phyloP scores from a whole-genome alignment of 2,113 vertebrate genomes.

The Entelurus aequoreus region DNA sequence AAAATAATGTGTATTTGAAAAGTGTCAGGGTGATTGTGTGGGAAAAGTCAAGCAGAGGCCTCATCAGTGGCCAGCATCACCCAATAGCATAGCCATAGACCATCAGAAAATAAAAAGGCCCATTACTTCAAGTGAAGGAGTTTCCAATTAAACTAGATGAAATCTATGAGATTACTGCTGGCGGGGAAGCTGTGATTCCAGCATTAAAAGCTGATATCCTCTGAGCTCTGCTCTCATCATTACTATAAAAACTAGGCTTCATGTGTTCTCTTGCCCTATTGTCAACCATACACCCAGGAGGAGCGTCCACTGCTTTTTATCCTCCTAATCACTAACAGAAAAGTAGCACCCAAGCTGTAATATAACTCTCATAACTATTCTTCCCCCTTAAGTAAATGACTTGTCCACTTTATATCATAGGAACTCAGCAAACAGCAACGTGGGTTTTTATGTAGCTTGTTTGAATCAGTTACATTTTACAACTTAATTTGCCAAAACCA shows the following conservation, averaged over 20 bases:
- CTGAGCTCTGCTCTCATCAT: conserved; percentile 47
- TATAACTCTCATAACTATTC: conserved; percentile 9
- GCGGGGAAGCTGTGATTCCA: conserved; percentile 23
- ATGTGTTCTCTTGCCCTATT: conserved; percentile 17
- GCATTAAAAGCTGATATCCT: conserved; percentile 49
- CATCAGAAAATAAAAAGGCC: conserved; percentile 33
- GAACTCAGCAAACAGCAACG: conserved; percentile 29
- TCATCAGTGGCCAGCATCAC: conserved; percentile 16
- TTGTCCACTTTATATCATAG: conserved; percentile 5
- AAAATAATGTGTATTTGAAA: not conserved
- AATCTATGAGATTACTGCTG: conserved; percentile 31
- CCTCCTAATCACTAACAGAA: conserved; percentile 21
- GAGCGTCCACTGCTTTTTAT: conserved; percentile 14
- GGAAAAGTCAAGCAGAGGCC: conserved; percentile 4
- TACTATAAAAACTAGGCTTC: conserved; percentile 48
- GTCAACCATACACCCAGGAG: conserved; percentile 8
- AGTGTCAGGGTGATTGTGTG: not conserved
- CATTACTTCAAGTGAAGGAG: conserved; percentile 28
- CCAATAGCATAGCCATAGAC: conserved; percentile 21
- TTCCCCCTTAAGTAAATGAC: conserved; percentile 20
- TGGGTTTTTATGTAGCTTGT: conserved; percentile 51
- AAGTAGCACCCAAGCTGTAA: not conserved
- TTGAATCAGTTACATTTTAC: conserved; percentile 67
- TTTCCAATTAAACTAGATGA: conserved; percentile 30
- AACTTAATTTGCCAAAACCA: conserved; percentile 67